Evolutionary conservation across 2,888 invertebrate species (phyloP).

Genomic region (Eilema sororculum): DNA sequence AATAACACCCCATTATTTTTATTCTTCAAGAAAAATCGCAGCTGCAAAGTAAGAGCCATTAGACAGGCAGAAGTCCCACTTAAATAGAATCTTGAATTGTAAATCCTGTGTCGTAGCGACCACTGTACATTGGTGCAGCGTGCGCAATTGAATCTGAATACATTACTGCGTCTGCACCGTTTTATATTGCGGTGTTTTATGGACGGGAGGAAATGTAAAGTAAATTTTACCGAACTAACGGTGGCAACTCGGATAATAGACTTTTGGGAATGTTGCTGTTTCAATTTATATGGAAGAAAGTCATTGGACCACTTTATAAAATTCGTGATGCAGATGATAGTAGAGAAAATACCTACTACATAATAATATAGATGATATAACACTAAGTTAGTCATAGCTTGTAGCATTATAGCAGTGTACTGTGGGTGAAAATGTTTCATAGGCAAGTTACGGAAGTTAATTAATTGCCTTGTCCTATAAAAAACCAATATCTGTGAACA

Average conservation of each 20-base stretch:
- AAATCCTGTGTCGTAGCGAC: conserved; percentile 55
- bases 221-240: conserved; percentile 48
- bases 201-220: conserved; percentile 54
- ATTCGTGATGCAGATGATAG: too few species aligned
- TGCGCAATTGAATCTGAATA: conserved; percentile 66
- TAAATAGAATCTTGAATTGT: conserved; percentile 56
- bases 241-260: conserved; percentile 23
- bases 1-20: conserved; percentile 27
- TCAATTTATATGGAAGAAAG: background rate
- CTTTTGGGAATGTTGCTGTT: conserved; percentile 15
- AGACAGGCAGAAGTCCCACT: conserved; percentile 45
- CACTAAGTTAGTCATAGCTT: too few species aligned
- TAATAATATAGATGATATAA: too few species aligned
- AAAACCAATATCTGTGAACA: too few species aligned
- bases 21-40: conserved; percentile 29
- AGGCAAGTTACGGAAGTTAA: too few species aligned
- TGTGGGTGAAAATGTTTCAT: too few species aligned
- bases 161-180: conserved; percentile 60
- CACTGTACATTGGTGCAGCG: conserved; percentile 52
- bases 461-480: too few species aligned
- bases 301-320: background rate
- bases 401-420: too few species aligned
- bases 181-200: conserved; percentile 57
- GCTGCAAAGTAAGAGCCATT: conserved; percentile 40
- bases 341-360: too few species aligned